Evolutionary conservation across 1,140 invertebrate genomes (phyloP), one percentile per base, ranked within the genome.

Genomic region (Dryas iulia): DNA sequence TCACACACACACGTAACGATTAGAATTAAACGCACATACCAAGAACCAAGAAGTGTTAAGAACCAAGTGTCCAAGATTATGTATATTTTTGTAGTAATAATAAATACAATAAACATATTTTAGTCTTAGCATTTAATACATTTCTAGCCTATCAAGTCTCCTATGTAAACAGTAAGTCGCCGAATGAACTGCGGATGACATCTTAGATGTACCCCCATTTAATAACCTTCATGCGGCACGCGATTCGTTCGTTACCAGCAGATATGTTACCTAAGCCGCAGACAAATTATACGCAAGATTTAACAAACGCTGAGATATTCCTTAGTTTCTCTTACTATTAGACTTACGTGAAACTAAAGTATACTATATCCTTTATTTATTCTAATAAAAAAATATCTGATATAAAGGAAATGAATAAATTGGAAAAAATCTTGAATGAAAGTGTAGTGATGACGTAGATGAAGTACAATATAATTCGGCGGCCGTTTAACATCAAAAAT

Each of bases 221-320:
- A 73, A 73, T 59, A 63, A 69, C 57, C 67, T 69, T 53, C 63
- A 60, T 53, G 21, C 58, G 54, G 28, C 71, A 69, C 61, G 66
- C 66, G 33, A 72, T 63, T 28, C 56, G 26, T 73, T 69, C 59
- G 66, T 69, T 73, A 69, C 63, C 59, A 63, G 54, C 60, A 64
- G 35, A 35, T 31, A 59, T 52, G 66, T 69, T 69, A 73, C 63
- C 35, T 70, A 33, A 58, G 39, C 52, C 67, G 10, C 33, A 73
- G 59, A 73, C 69, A 73, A 69, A 73, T 73, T 62, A 64, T 57
- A 72, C 58, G 35, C 24, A 57, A 65, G 70, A 60, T 72, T 62
- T 58, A 67, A 67, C 59, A 59, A 35, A 72, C 59, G 56, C 54
- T 28, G 23, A 66, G 57, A 66, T 71, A 54, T 70, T 28, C 47